phyloP scores from a whole-genome alignment of 2,888 invertebrate species.

The Leucoma salicis region DNA sequence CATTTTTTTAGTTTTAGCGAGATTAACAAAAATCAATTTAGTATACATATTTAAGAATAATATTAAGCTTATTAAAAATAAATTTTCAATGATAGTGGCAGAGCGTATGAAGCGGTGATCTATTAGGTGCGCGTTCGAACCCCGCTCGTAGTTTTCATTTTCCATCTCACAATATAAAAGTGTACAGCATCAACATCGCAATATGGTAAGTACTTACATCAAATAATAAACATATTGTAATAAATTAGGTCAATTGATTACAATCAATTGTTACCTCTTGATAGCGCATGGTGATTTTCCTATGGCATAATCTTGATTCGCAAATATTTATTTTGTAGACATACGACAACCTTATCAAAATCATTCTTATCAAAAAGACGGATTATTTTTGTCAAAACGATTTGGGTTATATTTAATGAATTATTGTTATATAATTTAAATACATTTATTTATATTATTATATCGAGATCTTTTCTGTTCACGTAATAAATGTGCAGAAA shows the following conservation, averaged over 20 bases:
- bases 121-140: no score
- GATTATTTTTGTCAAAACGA: conserved; percentile 2
- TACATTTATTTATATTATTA: background rate
- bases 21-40: no score
- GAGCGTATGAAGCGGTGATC: no score
- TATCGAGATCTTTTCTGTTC: conserved; percentile 3
- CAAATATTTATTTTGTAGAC: conserved; percentile 29
- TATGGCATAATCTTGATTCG: conserved; percentile 21
- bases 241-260: background rate
- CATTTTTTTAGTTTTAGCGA: no score
- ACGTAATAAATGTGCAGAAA: conserved; percentile 12
- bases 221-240: background rate
- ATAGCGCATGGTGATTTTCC: background rate
- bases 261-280: background rate
- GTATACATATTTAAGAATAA: no score
- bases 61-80: no score
- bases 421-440: background rate
- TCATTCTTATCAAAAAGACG: conserved; percentile 5
- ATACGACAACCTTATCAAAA: conserved; percentile 27
- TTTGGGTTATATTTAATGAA: background rate
- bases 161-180: no score
- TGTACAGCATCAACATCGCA: no score
- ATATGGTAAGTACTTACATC: no score
- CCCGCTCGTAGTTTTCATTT: no score
- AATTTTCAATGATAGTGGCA: no score